Evolutionary conservation across 1,140 invertebrate species (phyloP).

Genomic region (Euschistus heros): DNA sequence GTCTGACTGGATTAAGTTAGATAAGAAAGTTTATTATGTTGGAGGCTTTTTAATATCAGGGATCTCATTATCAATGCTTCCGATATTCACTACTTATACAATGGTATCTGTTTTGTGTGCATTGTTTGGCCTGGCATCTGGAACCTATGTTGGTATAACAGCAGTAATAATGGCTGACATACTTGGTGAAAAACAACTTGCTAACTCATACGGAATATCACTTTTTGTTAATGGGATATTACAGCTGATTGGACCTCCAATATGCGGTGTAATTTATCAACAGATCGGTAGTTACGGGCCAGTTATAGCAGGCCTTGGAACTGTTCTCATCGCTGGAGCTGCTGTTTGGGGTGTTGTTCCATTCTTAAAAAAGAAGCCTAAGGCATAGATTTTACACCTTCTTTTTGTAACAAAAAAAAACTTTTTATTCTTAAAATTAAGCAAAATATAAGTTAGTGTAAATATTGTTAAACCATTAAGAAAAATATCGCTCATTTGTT

Average conservation of each 20-base stretch:
- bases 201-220: constrained; percentile 73
- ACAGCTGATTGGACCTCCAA: constrained; percentile 65
- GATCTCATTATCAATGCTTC: constrained; percentile 54
- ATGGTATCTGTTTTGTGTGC: constrained; percentile 55
- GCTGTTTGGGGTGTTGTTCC: constrained; percentile 62
- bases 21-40: constrained; percentile 70
- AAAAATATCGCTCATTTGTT: no score
- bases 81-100: constrained; percentile 40
- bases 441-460: no score
- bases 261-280: constrained; percentile 58
- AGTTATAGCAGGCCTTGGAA: constrained; percentile 57
- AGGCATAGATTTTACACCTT: background rate
- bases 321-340: constrained; percentile 60
- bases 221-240: constrained; percentile 71
- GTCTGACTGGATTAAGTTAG: constrained; percentile 58
- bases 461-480: no score
- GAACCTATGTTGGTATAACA: constrained; percentile 75
- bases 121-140: constrained; percentile 66
- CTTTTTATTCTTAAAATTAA: no score
- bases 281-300: constrained; percentile 51
- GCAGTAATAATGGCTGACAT: constrained; percentile 77
- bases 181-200: constrained; percentile 67
- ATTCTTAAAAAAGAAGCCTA: constrained; percentile 42
- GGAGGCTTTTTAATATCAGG: constrained; percentile 65
- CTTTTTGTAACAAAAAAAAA: background rate